Conservation (phyloP, 2,888 invertebrate genomes). For the Lamellibrachia columna region DNA sequence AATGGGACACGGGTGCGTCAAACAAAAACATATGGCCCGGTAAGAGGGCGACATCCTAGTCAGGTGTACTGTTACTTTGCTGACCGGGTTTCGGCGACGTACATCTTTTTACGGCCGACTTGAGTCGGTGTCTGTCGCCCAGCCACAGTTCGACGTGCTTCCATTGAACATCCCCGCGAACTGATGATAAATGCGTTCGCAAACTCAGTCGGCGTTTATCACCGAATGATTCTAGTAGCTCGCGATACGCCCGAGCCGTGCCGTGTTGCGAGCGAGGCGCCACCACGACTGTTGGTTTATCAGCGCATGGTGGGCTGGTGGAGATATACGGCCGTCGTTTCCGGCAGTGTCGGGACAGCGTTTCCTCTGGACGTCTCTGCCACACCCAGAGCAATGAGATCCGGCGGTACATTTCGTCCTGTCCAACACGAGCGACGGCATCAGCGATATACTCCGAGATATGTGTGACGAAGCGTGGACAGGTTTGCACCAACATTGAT, state of each 20-base stretch:
- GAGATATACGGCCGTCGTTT: neutral
- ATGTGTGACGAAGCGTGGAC: neutral
- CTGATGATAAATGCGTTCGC: slow-evolving; percentile 1
- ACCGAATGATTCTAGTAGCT: neutral
- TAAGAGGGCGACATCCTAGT: neutral
- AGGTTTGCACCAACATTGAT: neutral
- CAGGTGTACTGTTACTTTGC: neutral
- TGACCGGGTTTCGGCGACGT: neutral
- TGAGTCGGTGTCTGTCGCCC: neutral
- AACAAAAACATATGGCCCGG: neutral
- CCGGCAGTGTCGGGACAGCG: neutral
- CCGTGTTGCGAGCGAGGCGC: neutral
- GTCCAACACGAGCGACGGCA: neutral
- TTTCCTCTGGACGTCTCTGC: neutral
- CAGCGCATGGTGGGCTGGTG: neutral
- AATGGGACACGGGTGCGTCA: neutral
- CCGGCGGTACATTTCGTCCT: neutral
- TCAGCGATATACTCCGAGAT: neutral
- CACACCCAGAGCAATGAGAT: neutral
- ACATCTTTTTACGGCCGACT: neutral
- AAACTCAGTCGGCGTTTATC: slow-evolving; percentile 11
- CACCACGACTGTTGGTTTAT: neutral
- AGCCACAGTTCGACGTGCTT: neutral
- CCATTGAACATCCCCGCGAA: neutral
- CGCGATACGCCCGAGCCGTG: neutral